These are phyloP conservation scores for Epinephelus fuscoguttatus DNA, from an alignment of 2,113 vertebrate genomes.

Conservation along the genomic window DNA sequence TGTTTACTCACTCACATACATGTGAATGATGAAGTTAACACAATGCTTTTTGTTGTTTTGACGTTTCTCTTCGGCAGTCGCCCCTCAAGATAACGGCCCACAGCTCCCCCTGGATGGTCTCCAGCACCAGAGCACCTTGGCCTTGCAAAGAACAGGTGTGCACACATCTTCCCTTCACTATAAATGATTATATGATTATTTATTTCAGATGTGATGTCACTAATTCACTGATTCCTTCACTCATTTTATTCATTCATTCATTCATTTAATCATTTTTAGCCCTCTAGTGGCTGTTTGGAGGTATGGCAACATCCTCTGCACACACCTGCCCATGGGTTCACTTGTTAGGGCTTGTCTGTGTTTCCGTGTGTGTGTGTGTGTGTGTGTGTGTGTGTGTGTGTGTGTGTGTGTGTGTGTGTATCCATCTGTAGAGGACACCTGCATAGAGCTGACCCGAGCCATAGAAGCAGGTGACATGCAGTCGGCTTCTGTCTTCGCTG, in stretches of 20 bases:
- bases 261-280: constrained; percentile 33
- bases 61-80: constrained; percentile 39
- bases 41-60: constrained; percentile 1
- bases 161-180: not conserved
- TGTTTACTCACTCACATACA: not conserved
- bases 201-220: not conserved
- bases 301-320: constrained; percentile 13
- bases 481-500: constrained; percentile 82
- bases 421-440: constrained; percentile 85
- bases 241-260: constrained; percentile 29
- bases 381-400: not conserved
- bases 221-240: constrained; percentile 11
- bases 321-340: constrained; percentile 18
- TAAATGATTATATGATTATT: not conserved
- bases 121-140: constrained; percentile 23
- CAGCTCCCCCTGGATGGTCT: constrained; percentile 14
- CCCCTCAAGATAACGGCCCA: constrained; percentile 36
- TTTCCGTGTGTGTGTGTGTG: not conserved
- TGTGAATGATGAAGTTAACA: too few relatives aligned
- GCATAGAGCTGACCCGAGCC: constrained; percentile 82
- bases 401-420: not conserved
- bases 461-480: constrained; percentile 88
- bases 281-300: constrained; percentile 25
- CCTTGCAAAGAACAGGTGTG: constrained; percentile 72
- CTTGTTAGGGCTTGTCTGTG: constrained; percentile 19